Evolutionary conservation across 2,797 vertebrate species (phyloP).

Genomic region (Scarus forsteni): DNA sequence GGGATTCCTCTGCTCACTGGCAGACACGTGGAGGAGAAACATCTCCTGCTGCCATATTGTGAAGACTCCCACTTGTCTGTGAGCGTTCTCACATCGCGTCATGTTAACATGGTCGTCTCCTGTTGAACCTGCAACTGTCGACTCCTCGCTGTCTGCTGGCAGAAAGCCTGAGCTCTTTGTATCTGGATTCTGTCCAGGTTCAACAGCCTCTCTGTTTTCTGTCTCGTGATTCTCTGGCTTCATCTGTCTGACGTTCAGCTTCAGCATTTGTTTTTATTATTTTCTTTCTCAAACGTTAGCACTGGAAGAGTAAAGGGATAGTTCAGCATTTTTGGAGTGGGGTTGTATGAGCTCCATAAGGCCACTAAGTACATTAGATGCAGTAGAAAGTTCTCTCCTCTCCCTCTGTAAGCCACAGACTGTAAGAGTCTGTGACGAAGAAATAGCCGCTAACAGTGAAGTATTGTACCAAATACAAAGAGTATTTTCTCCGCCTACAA

Average conservation of each 20-base stretch:
- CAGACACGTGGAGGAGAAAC: slow-evolving; percentile 24
- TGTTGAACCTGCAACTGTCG: slow-evolving; percentile 33
- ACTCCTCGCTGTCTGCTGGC: slow-evolving; percentile 8
- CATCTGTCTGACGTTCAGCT: not conserved
- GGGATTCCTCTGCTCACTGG: slow-evolving; percentile 2
- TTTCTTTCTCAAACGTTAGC: too few species aligned
- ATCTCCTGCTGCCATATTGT: not conserved
- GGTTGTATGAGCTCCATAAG: too few species aligned
- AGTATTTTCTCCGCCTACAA: too few species aligned
- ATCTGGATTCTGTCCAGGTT: not conserved
- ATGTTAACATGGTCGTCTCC: slow-evolving; percentile 15
- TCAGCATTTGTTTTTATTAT: not conserved
- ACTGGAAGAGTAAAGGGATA: too few species aligned
- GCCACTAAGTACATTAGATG: too few species aligned
- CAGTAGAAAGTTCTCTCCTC: too few species aligned
- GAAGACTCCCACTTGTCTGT: not conserved
- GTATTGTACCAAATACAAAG: too few species aligned
- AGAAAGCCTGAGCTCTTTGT: not conserved
- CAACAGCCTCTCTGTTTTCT: not conserved
- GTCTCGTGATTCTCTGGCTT: not conserved
- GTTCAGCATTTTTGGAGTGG: too few species aligned
- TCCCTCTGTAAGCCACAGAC: too few species aligned
- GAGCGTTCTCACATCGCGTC: slow-evolving; percentile 5
- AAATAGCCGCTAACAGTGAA: too few species aligned
- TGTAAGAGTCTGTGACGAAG: too few species aligned